Base-by-base conservation (phyloP, 1,140 invertebrate genomes). In the Diploscapter pachys region DNA sequence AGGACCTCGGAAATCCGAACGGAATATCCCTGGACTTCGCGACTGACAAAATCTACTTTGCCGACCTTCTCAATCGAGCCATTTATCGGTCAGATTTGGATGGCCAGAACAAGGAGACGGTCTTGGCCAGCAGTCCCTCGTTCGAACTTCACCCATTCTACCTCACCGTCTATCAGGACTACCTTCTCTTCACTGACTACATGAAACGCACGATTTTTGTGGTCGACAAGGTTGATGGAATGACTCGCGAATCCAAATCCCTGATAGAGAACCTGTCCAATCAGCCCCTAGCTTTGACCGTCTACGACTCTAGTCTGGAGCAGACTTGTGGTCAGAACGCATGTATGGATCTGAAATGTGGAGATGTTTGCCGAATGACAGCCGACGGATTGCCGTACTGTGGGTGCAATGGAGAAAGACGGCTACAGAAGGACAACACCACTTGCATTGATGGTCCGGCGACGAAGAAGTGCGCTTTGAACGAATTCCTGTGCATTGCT, bases 181-280 rank as follows among this genome's bases (percentile, higher is more conserved):
- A 89, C 78, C 69, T 94, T 50, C 92, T 91, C 86, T 94, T 92
- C 92, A 92, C 92, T 2, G 93, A 94, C 86, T 93, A 92, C 92
- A 89, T 91, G 8, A 86, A 90, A 57, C 90, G 91, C 81, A 90
- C 90, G 3, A 91, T 93, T 13, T 87, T 92, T 54, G 86, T 92
- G 64, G 92, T 91, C 0, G 92, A 93, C 83, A 93, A 91, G 83
- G 90, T 90, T 71, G 92, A 92, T 4, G 92, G 92, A 13, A 89
- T 90, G 13, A 90, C 92, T 86, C 88, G 92, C 79, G 89, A 93
- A 52, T 88, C 89, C 4, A 31, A 31, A 31, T 1, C 31, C 31
- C 31, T 31, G 31, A 31, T 31, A 31, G 31, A 31, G 31, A 31
- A 31, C 31, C 31, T 31, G 31, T 31, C 31, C 31, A 31, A 31